Base-by-base conservation (phyloP, 2,888 invertebrate genomes). In the Adelognathus sp. region DNA sequence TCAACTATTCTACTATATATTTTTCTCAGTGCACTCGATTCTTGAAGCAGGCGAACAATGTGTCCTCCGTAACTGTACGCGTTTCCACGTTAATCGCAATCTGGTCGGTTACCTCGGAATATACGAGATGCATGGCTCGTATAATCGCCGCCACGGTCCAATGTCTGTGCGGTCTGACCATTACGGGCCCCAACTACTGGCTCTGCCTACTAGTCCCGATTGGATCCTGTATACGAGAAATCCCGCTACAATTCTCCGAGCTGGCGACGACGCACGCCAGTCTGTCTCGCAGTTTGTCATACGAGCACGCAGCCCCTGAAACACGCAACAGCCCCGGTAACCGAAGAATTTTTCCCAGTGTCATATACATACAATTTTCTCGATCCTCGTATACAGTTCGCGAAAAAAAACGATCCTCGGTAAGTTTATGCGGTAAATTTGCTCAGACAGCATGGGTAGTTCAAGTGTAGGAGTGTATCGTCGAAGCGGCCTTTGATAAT, bases 401-500 rank as follows among this genome's bases (percentile, higher is more conserved):
- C n/a, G n/a, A 4, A 21, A n/a, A 24, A 50, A 50, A 50, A 50
- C 50, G 50, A 50, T 50, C 50, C 50, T 36, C n/a, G 50, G 11
- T 9, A 50, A 50, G 24, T 50, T 50, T 24, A 24, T 50, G 21
- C 24, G 50, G 18, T 18, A 21, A 21, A 24, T 50, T 50, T 24
- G 50, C 50, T 24, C 50, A 11, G 1, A n/a, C 50, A 24, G 41
- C 27, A 2, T 1, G 14, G 14, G 54, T 3, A 7, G 27, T 14
- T 27, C n/a, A 11, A 27, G 2, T 31, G 31, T 4, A 4, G 31
- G 7, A 31, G 4, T 4, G 5, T 2, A 61, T 18, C 16, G 27
- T 21, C 2, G 58, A 18, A 29, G 44, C 36, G 77, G 85, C 84
- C 86, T 87, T 86, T 88, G 89, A 88, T 88, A 89, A 87, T 88